A percentile compares a stretch with the other conserved stretches of the same genome.
phyloP scores from a whole-genome alignment of 2,888 invertebrate genomes.

The Coelopa pilipes region DNA sequence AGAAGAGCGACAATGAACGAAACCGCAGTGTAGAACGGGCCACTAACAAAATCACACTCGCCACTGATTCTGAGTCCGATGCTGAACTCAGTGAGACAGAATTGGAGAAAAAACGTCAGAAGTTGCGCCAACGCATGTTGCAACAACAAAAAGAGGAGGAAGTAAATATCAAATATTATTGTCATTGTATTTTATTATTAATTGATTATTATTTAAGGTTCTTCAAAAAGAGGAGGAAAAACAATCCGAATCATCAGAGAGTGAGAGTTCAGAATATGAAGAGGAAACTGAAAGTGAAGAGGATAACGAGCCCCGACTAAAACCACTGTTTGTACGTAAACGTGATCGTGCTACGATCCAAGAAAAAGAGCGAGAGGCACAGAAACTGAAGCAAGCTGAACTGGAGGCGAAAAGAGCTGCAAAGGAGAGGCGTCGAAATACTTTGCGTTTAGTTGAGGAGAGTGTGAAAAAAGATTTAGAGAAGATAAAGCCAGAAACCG shows the following conservation, averaged over 20 bases:
- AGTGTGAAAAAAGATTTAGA: constrained; percentile 84
- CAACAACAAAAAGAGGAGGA: constrained; percentile 80
- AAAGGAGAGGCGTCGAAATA: constrained; percentile 89
- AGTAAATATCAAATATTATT: constrained; percentile 56
- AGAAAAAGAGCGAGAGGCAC: constrained; percentile 90
- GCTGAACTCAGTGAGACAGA: constrained; percentile 87
- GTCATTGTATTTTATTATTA: background rate
- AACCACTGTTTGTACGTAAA: constrained; percentile 94
- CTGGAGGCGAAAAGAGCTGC: constrained; percentile 83
- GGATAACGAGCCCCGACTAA: constrained; percentile 90
- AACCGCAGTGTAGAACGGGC: constrained; percentile 64
- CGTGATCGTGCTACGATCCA: constrained; percentile 94
- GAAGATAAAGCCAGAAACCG: constrained; percentile 73
- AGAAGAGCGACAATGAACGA: constrained; percentile 35
- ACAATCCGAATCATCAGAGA: constrained; percentile 73
- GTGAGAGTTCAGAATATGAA: constrained; percentile 84
- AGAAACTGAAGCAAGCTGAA: constrained; percentile 86
- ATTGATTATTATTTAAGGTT: constrained; percentile 44
- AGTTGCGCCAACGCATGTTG: constrained; percentile 75
- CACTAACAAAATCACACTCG: constrained; percentile 64
- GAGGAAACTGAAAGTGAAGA: constrained; percentile 87
- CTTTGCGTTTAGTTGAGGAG: constrained; percentile 90
- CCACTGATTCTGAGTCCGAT: constrained; percentile 76
- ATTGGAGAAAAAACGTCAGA: constrained; percentile 82
- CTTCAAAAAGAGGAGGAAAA: constrained; percentile 71